A percentile compares a stretch with the other conserved stretches of the same genome.
phyloP scores from a whole-genome alignment of 1,140 invertebrate genomes.

The Nylanderia fulva region DNA sequence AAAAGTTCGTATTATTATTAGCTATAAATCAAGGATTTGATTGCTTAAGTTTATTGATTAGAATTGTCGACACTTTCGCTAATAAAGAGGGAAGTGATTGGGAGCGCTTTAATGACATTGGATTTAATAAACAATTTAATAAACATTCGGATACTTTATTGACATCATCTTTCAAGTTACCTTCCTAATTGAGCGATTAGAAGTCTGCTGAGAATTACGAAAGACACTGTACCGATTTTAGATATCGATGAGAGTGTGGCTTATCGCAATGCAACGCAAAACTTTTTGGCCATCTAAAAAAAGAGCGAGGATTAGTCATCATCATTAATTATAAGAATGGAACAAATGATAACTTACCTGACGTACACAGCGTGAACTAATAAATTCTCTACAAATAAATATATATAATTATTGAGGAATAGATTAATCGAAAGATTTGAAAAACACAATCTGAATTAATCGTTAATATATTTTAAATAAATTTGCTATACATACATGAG shows the following conservation, averaged over 20 bases:
- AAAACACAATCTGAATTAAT: conserved; percentile 22
- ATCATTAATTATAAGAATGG: conserved; percentile 25
- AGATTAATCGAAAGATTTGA: background rate
- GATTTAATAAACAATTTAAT: background rate
- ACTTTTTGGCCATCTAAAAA: conserved; percentile 38
- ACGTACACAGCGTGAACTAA: background rate
- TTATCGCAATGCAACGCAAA: conserved; percentile 39
- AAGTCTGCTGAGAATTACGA: conserved; percentile 17
- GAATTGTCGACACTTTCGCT: background rate
- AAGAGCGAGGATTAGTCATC: conserved; percentile 24
- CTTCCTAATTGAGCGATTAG: conserved; percentile 39
- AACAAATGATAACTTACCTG: conserved; percentile 42
- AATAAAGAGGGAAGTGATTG: background rate
- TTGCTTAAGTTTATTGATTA: background rate
- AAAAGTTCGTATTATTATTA: conserved; percentile 34
- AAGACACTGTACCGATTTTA: conserved; percentile 3
- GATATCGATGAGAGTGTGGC: background rate
- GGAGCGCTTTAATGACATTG: background rate
- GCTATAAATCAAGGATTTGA: background rate
- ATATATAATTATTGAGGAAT: background rate
- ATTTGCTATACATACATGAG: conserved; percentile 18
- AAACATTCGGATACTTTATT: conserved; percentile 32
- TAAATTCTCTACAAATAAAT: background rate
- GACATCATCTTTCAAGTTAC: conserved; percentile 6
- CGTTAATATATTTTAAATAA: conserved; percentile 40